Conservation (phyloP, 2,797 vertebrate genomes). For the Bradypodion ventrale region DNA sequence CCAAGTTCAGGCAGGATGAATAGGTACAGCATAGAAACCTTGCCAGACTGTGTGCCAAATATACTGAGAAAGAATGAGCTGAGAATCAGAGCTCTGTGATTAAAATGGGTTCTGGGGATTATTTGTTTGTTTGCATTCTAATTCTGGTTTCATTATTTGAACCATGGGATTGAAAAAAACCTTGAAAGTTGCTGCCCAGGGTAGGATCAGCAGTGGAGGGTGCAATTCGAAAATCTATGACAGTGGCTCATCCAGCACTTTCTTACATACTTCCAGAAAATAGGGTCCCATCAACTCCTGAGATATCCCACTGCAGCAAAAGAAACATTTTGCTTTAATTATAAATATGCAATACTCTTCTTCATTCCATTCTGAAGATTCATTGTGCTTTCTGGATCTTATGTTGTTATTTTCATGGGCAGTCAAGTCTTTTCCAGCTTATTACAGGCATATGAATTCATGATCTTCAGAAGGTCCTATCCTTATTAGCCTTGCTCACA, state of each 20-base stretch:
- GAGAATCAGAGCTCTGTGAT: not conserved
- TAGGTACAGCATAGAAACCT: too few relatives aligned
- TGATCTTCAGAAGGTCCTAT: too few relatives aligned
- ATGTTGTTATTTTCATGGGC: not conserved
- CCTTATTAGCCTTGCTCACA: not conserved
- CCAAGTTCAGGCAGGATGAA: too few relatives aligned
- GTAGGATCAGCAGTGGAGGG: not conserved
- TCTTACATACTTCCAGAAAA: not conserved
- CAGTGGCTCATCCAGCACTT: too few relatives aligned
- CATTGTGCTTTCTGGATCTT: not conserved
- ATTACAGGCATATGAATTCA: too few relatives aligned
- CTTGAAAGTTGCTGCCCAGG: not conserved
- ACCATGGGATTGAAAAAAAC: not conserved
- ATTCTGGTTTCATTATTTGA: not conserved
- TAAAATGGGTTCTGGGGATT: too few relatives aligned
- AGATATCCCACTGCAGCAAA: not conserved
- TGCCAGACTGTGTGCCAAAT: too few relatives aligned
- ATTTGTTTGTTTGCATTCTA: not conserved
- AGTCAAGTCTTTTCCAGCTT: too few relatives aligned
- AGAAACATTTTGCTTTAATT: too few relatives aligned
- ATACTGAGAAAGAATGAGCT: not conserved
- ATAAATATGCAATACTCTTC: not conserved
- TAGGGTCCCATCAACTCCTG: not conserved
- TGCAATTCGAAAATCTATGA: too few relatives aligned
- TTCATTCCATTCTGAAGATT: not conserved